Evolutionary conservation across 2,797 vertebrate species (phyloP), one percentile per base, ranked within the genome.

Genomic region (Cuculus canorus): DNA sequence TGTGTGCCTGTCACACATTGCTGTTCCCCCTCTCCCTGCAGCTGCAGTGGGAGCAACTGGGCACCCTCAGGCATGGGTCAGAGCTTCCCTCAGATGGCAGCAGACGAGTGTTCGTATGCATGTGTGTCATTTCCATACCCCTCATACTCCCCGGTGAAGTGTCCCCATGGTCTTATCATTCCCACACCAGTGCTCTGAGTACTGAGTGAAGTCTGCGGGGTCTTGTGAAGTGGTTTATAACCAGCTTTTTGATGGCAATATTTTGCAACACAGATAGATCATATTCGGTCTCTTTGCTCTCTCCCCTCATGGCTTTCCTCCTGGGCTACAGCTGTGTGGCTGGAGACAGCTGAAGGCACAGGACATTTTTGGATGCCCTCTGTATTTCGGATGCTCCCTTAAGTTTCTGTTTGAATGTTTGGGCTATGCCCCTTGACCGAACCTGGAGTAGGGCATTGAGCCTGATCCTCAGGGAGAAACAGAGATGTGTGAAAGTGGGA

Each of bases 1-100:
- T 16, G 11, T 7, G 9, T 47, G 25, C 3, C 13, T 10, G 10
- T 17, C 0, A 0, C 17, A 35, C 37, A 12, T 6, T 11, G 16
- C 47, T 54, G 24, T 61, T 7, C 7, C 10, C 7, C 8, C 7
- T 54, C 13, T 53, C n/a, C 24, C 18, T 0, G 0, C 33, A 69
- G 39, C 28, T 1, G 1, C 1, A 1, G 25, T 82, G 9, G 10
- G 39, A 69, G 21, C 32, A 23, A 32, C n/a, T 80, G 45, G 27
- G 5, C 17, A 76, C 22, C 25, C 39, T 65, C n/a, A 32, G 45
- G 33, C 47, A 19, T 0, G 2, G 17, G 6, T 47, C 39, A 27
- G 39, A 56, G 8, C 52, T 70, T 81, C 25, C 39, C 37, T 41
- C 35, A 19, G 18, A 16, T 43, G 32, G 41, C 33, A 60, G 50